phyloP scores from a whole-genome alignment of 2,113 vertebrate genomes.

The Suricata suricatta region DNA sequence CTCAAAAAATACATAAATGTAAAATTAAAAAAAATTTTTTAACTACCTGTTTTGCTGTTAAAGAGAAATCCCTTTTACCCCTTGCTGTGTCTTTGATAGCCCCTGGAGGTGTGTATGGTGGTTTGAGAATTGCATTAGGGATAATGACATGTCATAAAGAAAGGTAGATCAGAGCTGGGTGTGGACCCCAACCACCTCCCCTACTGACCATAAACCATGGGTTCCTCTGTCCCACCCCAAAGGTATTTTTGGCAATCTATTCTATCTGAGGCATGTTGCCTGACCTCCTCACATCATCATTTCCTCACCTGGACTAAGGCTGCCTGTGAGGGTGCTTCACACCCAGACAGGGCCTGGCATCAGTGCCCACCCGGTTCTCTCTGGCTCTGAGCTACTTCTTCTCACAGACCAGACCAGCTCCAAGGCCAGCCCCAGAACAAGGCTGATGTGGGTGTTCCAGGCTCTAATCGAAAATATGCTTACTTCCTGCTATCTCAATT shows the following conservation, averaged over 20 bases:
- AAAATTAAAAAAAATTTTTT: too few species aligned
- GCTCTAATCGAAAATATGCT: background rate
- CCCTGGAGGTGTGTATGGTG: background rate
- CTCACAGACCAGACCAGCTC: background rate
- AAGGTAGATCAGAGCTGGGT: background rate
- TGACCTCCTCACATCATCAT: too few species aligned
- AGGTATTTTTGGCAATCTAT: too few species aligned
- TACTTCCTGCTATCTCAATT: background rate
- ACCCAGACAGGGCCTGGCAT: background rate
- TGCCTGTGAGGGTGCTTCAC: background rate
- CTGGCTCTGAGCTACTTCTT: background rate
- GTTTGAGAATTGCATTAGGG: conserved; percentile 13
- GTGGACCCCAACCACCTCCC: background rate
- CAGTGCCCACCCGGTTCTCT: background rate
- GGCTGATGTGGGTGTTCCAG: background rate
- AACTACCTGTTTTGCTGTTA: background rate
- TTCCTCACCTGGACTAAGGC: background rate
- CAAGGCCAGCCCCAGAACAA: background rate
- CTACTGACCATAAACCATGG: background rate
- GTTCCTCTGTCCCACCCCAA: background rate
- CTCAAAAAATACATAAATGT: too few species aligned
- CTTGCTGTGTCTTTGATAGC: background rate
- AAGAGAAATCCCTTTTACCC: background rate
- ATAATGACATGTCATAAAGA: background rate
- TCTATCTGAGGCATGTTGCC: background rate